Conservation (phyloP, 2,888 invertebrate species). For the Papilio demoleus region DNA sequence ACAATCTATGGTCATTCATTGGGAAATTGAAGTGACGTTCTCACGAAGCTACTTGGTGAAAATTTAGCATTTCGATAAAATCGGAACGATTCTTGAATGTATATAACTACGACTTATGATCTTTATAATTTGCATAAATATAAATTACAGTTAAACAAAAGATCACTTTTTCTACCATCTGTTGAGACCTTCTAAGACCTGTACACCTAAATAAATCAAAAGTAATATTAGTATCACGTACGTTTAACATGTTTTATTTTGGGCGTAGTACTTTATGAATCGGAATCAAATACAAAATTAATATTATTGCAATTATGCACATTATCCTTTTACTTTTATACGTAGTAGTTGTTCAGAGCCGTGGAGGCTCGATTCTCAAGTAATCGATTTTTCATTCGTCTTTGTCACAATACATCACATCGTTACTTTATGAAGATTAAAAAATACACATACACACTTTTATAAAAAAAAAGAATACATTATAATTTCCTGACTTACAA, state of each 20-base stretch:
- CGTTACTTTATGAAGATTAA: neutral
- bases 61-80: neutral
- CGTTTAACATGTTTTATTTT: too few species aligned
- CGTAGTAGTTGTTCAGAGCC: neutral
- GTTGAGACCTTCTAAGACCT: too few species aligned
- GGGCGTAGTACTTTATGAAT: too few species aligned
- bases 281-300: neutral
- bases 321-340: too few species aligned
- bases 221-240: too few species aligned
- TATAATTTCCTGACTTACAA: too few species aligned
- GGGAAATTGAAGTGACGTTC: constrained; percentile 51
- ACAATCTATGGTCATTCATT: constrained; percentile 71
- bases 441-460: neutral
- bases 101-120: neutral
- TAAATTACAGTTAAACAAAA: too few species aligned
- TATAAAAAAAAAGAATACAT: too few species aligned
- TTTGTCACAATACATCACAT: neutral
- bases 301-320: neutral
- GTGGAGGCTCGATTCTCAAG: neutral
- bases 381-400: neutral
- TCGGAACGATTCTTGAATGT: neutral
- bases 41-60: constrained; percentile 41
- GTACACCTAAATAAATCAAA: too few species aligned
- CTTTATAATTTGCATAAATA: too few species aligned
- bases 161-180: too few species aligned